These are phyloP conservation scores for Heliconius congener DNA, from an alignment of 1,140 invertebrate species.

Conservation along the genomic window DNA sequence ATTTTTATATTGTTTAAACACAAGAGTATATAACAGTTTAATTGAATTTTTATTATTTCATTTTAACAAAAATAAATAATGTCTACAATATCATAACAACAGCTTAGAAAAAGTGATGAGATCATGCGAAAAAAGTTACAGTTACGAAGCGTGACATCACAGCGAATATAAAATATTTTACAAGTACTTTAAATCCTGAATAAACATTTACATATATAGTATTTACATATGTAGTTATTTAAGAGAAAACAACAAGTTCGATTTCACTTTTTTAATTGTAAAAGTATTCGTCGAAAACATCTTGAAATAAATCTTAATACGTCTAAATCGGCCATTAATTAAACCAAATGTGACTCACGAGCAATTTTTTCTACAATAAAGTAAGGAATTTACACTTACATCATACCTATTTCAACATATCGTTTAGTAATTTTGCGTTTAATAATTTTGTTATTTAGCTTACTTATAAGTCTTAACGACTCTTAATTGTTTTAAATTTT, in stretches of 20 bases:
- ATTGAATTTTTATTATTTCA: neutral
- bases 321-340: neutral
- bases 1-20: neutral
- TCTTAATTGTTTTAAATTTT: neutral
- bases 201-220: neutral
- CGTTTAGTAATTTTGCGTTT: neutral
- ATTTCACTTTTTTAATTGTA: neutral
- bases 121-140: neutral
- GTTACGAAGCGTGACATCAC: neutral
- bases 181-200: neutral
- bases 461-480: neutral
- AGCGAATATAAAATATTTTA: neutral
- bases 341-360: neutral
- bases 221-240: neutral
- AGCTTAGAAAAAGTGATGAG: neutral
- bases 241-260: neutral
- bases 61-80: neutral
- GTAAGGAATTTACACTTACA: slow-evolving; percentile 1
- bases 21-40: neutral
- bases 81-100: neutral
- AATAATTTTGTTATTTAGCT: neutral
- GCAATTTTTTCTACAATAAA: neutral
- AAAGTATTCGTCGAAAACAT: neutral
- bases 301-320: neutral
- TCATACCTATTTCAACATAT: neutral